Base-by-base conservation (phyloP, 2,113 vertebrate genomes). In the Hippocampus zosterae region DNA sequence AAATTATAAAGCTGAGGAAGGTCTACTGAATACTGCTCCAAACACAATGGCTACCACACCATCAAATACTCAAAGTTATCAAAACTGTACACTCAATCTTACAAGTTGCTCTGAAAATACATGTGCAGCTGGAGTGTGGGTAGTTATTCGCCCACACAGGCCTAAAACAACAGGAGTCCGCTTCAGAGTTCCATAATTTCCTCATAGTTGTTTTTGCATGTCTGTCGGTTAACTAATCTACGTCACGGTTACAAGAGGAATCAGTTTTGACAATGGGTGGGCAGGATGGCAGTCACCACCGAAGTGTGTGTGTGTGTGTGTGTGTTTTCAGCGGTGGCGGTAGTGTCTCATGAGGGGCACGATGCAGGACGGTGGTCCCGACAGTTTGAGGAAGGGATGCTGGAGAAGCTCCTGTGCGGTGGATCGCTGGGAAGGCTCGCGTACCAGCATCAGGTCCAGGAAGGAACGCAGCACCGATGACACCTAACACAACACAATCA, bases 51-150 rank as follows among this genome's bases (percentile, higher is more conserved):
- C 92, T 94, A 97, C 95, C 69, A 91, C 93, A 97, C 96, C 90
- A 93, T 94, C 94, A 97, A 97, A 94, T 95, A 98, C 96, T 94
- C 94, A 92, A 94, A 95, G 90, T 98, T 98, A 98, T 99, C 95
- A 98, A 98, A 86, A 94, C 94, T 91, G 92, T 98, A 98, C 95
- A 97, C 93, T 92, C 94, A 90, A 91, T 95, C 92, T 94, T 97
- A 97, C 95, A 97, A 93, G 83, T 95, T 93, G 84, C 77, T 95
- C 95, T 95, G 18, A 98, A 98, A 99, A 98, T 96, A 97, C 94
- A 93, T 93, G 95, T 95, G 87, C 92, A 91, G 52, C 88, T 91
- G 80, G 89, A 92, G 92, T 13, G 42, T 44, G 42, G 42, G 42
- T 44, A 13, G 42, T 13, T 4, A 13, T 12, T 44, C 42, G 13